A percentile compares a stretch with the other conserved stretches of the same genome.
Conservation (phyloP, 2,113 vertebrate genomes). For the Phrynosoma platyrhinos region DNA sequence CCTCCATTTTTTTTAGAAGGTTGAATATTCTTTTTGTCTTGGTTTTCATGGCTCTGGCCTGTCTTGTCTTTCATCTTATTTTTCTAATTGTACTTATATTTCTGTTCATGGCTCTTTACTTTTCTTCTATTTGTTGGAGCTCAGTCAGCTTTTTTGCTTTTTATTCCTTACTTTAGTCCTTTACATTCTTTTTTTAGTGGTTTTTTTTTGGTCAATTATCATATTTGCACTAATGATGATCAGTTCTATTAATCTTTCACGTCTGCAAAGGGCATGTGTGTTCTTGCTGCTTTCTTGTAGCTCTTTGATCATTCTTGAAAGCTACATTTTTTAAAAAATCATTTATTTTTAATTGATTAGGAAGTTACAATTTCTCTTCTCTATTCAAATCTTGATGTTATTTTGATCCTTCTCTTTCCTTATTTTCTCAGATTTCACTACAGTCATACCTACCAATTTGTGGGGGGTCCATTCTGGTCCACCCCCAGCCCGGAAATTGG, state of each 20-base stretch:
- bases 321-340: neutral
- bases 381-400: neutral
- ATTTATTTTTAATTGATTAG: neutral
- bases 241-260: neutral
- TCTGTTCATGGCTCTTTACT: neutral
- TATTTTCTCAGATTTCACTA: neutral
- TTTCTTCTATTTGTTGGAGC: neutral
- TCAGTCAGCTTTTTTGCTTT: neutral
- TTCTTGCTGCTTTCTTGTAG: neutral
- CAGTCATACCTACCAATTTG: too few relatives aligned
- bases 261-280: too few relatives aligned
- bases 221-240: neutral
- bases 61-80: neutral
- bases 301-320: neutral
- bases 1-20: neutral
- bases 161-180: neutral
- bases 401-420: neutral
- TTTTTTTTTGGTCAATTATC: neutral
- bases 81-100: too few relatives aligned
- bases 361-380: neutral
- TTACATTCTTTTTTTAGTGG: neutral
- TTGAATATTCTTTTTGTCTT: neutral
- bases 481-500: too few relatives aligned
- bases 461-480: too few relatives aligned
- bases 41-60: neutral